Conservation (phyloP, 53 echinoderm and acorn worm species). For the Pentamera pediparva region DNA sequence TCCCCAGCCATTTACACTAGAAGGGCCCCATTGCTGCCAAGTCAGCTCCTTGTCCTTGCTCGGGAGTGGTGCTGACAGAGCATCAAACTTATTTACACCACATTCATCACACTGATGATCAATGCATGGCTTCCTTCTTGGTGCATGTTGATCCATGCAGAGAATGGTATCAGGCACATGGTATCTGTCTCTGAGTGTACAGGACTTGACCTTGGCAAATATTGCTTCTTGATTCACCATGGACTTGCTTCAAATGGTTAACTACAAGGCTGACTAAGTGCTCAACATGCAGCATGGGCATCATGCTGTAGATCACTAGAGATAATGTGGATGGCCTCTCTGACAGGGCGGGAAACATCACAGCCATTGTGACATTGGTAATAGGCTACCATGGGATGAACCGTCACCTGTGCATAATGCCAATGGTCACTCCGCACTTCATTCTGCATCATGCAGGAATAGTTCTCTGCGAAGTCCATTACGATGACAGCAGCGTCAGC, state of each 20-base stretch:
- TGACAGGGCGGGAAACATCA: background rate
- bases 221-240: background rate
- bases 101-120: background rate
- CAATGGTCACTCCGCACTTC: slow-evolving; percentile 42
- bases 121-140: slow-evolving; percentile 12
- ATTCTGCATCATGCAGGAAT: slow-evolving; percentile 18
- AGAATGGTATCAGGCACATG: background rate
- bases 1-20: background rate
- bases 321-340: slow-evolving; percentile 25
- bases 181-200: background rate
- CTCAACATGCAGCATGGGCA: slow-evolving; percentile 9
- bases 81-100: background rate
- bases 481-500: slow-evolving; percentile 1
- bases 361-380: slow-evolving; percentile 31
- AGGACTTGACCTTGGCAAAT: background rate
- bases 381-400: slow-evolving; percentile 39
- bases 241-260: slow-evolving; percentile 1
- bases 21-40: background rate
- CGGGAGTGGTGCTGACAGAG: background rate
- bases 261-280: slow-evolving; percentile 8
- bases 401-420: slow-evolving; percentile 7
- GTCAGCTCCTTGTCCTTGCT: background rate
- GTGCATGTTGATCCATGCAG: background rate
- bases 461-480: slow-evolving; percentile 38
- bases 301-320: slow-evolving; percentile 32